phyloP scores from a whole-genome alignment of 2,113 vertebrate species.

The Cyanistes caeruleus region DNA sequence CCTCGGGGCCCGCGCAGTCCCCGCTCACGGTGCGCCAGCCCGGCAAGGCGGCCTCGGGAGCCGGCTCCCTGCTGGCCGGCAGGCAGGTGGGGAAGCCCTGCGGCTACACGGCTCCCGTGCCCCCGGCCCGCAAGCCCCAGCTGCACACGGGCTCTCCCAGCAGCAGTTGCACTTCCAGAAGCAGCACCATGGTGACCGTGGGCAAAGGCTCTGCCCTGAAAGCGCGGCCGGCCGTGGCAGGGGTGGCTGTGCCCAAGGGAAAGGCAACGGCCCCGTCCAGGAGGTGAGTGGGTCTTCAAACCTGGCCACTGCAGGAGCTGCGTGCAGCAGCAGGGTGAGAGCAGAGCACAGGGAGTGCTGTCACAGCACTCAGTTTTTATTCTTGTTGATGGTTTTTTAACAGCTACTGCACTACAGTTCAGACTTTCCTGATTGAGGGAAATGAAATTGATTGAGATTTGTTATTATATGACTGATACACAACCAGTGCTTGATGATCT shows the following conservation, averaged over 20 bases:
- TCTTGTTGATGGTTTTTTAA: not conserved
- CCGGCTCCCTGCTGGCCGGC: conserved; percentile 69
- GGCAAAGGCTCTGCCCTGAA: conserved; percentile 68
- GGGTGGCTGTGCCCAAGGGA: conserved; percentile 68
- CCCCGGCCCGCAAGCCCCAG: conserved; percentile 73
- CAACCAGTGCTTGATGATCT: not conserved
- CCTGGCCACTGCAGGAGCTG: accelerated
- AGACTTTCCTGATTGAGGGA: not conserved
- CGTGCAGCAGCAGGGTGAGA: not conserved
- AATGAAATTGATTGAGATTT: not conserved
- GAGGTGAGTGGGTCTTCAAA: conserved; percentile 67
- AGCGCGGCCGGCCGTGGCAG: conserved; percentile 21
- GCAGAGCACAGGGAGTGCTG: accelerated
- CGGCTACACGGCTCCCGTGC: conserved; percentile 28
- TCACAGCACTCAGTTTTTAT: too few species aligned
- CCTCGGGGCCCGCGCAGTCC: conserved; percentile 74
- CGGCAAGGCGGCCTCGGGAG: conserved; percentile 77
- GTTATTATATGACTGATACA: too few species aligned
- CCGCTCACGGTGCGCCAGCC: conserved; percentile 78
- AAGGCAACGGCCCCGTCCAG: conserved; percentile 77
- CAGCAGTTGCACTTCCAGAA: conserved; percentile 55
- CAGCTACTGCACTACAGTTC: accelerated
- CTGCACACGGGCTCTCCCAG: conserved; percentile 53
- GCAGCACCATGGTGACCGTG: conserved; percentile 16
- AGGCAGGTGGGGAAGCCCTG: conserved; percentile 79